Evolutionary conservation across 2,113 vertebrate genomes (phyloP).

Genomic region (Sapayoa aenigma): DNA sequence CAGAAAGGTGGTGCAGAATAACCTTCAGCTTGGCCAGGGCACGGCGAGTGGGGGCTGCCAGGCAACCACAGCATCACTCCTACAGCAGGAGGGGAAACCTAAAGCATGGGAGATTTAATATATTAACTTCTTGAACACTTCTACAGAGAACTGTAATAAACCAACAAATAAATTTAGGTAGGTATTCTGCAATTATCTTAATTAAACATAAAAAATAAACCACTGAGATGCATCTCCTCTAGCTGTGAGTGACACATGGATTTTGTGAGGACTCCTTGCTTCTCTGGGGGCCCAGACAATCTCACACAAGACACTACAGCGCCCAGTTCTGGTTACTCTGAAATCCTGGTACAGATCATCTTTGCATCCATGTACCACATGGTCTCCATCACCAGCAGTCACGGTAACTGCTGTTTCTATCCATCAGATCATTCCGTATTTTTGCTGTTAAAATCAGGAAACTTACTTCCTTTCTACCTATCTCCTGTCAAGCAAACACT

Average conservation of each 20-base stretch:
- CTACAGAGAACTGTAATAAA: neutral
- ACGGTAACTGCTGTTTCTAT: neutral
- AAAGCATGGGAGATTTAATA: neutral
- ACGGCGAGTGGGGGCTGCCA: neutral
- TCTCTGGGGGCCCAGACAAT: neutral
- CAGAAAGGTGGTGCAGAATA: neutral
- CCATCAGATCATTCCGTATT: neutral
- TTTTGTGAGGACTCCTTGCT: neutral
- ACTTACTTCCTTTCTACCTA: neutral
- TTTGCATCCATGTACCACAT: neutral
- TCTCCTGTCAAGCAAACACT: neutral
- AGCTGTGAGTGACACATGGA: neutral
- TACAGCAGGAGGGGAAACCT: neutral
- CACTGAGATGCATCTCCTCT: neutral
- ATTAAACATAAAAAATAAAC: neutral
- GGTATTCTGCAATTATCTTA: neutral
- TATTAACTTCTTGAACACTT: neutral
- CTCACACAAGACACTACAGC: neutral
- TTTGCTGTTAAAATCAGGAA: neutral
- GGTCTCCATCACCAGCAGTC: neutral
- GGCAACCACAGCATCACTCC: neutral
- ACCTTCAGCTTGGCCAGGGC: neutral
- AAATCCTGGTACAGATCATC: neutral
- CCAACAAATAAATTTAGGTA: neutral
- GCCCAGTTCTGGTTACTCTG: neutral